Evolutionary conservation across 1,140 invertebrate genomes (phyloP), one percentile per base, ranked within the genome.

Genomic region (Heliconius hewitsoni): DNA sequence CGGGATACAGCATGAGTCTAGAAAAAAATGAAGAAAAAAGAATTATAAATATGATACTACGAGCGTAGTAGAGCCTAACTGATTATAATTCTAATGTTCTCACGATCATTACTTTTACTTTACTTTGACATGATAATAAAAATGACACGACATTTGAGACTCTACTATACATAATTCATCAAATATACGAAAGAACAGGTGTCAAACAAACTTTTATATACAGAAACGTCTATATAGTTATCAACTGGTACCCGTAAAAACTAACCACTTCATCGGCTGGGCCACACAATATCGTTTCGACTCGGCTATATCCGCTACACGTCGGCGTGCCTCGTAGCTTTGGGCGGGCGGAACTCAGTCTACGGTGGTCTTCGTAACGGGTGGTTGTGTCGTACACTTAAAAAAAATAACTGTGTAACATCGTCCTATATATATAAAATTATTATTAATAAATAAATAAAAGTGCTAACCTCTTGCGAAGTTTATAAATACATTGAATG

Each of bases 211-310:
- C 83, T 85, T 88, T 88, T 88, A 6, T 18, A 4, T 30, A 30
- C 13, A 66, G 8, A 66, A 27, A 66, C 60, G n/a, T 66, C 60
- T 66, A 27, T 89, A 86, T 87, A 90, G 90, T 87, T 86, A 86
- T 89, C 84, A 87, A 89, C 86, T 87, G 87, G 86, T 85, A 83
- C 87, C 91, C 91, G 85, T 94, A 94, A 94, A 94, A 94, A 92
- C 89, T 93, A 93, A 93, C 91, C 92, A 93, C 92, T 94, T 92
- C 92, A 94, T 93, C 90, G 89, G 91, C 89, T 91, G 87, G 92
- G 85, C 89, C 90, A 88, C 86, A 85, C 88, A 86, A 90, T 82
- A 89, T 91, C 88, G 90, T 79, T 79, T 80, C 66, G 78, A 82
- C 74, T 91, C 91, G 91, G 87, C 50, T 46, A 66, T 37, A 50